Evolutionary conservation across 30 jellyfish, hydroid and myxozoan species (phyloP), one percentile per base, ranked within the genome.

Genomic region (Aurelia sp.): DNA sequence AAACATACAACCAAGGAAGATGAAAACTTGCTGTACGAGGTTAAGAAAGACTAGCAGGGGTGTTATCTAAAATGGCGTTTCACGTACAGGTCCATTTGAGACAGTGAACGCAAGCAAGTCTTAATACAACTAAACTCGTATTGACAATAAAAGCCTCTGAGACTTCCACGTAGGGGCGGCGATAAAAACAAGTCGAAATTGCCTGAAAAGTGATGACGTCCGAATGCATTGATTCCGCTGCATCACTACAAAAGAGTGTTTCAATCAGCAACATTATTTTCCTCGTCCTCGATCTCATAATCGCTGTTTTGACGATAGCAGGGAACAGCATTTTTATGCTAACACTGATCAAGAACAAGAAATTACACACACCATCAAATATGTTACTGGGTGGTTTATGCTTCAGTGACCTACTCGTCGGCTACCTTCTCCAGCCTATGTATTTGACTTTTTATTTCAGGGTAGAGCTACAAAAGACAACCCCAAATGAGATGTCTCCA

Each of bases 291-390:
- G 74, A 64, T 11, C 8, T 21, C 9, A 13, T 64, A 44, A 44
- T 64, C 22, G 37, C 74, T 0, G 4, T 64, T 1, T 64, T 21
- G 37, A 64, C 74, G 6, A 64, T 21, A 6, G 37, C 37, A 21
- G 74, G 74, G 37, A 64, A 64, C 19, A 21, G 50, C 19, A 35
- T 64, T 13, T 64, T 64, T 4, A 64, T 64, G 74, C 19, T 64
- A 18, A 21, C 74, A 4, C 15, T 64, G 74, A 21, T 35, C 37
- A 64, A 13, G 37, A 44, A 64, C 74, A 18, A 21, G 37, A 21
- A 35, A 21, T 44, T 64, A 44, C 74, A 64, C 55, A 44, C 37
- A 44, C 74, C 74, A 22, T 64, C 74, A 21, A 64, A 64, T 64
- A 44, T 44, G 19, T 55, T 64, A 3, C 30, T 64, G 2, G 74